Evolutionary conservation across 2,113 vertebrate genomes (phyloP).

Genomic region (Pelusios castaneus): DNA sequence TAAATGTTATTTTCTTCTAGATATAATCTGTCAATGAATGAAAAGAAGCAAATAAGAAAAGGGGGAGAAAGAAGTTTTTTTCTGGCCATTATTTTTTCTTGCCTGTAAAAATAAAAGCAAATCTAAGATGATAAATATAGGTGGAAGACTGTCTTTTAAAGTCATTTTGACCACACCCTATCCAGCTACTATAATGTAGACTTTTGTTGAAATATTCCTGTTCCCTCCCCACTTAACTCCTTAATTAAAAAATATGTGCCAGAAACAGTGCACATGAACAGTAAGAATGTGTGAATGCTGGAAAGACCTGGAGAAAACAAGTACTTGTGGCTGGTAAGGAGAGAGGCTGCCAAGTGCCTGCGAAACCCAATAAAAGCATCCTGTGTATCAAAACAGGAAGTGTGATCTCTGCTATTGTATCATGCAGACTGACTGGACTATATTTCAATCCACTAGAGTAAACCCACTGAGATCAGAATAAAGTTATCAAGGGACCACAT

Average conservation of each 20-base stretch:
- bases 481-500: background rate
- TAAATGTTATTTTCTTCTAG: conserved; percentile 43
- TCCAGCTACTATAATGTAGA: background rate
- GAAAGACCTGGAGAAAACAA: background rate
- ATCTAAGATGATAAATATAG: background rate
- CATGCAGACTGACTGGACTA: too few species aligned
- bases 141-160: background rate
- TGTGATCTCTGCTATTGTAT: background rate
- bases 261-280: background rate
- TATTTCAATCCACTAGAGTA: background rate
- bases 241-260: background rate
- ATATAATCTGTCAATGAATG: conserved; percentile 44
- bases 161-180: background rate
- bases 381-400: background rate
- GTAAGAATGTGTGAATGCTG: background rate
- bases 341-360: background rate
- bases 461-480: background rate
- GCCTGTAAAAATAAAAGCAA: background rate
- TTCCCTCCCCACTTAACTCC: background rate
- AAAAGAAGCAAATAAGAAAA: background rate
- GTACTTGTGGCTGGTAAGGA: background rate
- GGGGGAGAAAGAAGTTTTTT: background rate
- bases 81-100: background rate
- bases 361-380: background rate
- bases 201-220: background rate